These are phyloP conservation scores for Columbina picui DNA, from an alignment of 2,113 vertebrate genomes.

Conservation along the genomic window DNA sequence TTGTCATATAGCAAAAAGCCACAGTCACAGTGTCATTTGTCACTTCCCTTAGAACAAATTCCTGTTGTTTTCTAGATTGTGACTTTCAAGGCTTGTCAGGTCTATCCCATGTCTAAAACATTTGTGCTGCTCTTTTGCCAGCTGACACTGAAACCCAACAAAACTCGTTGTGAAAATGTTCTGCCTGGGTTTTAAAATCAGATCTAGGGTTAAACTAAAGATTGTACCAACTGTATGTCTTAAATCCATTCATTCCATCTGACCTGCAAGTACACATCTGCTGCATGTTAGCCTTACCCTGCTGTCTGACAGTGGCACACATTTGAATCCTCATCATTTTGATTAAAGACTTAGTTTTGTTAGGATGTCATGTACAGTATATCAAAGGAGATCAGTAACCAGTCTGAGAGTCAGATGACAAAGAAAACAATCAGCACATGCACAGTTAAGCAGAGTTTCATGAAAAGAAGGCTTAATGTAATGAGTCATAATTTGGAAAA, in stretches of 20 bases:
- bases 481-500: slow-evolving; percentile 78
- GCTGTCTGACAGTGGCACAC: slow-evolving; percentile 75
- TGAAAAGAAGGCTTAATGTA: slow-evolving; percentile 64
- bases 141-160: neutral
- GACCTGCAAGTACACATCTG: slow-evolving; percentile 82
- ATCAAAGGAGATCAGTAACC: slow-evolving; percentile 83
- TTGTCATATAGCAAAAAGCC: neutral
- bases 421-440: slow-evolving; percentile 73
- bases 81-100: neutral
- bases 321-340: slow-evolving; percentile 79
- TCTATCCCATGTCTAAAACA: neutral
- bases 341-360: slow-evolving; percentile 82
- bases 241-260: slow-evolving; percentile 78
- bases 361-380: slow-evolving; percentile 81
- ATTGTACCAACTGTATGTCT: slow-evolving; percentile 60
- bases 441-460: slow-evolving; percentile 67
- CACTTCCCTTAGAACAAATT: neutral
- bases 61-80: neutral
- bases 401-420: slow-evolving; percentile 83
- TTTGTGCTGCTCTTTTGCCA: neutral
- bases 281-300: slow-evolving; percentile 60
- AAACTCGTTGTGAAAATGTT: slow-evolving; percentile 18
- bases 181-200: slow-evolving; percentile 55
- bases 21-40: neutral
- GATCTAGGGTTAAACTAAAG: slow-evolving; percentile 71